Evolutionary conservation across 2,888 invertebrate genomes (phyloP), one percentile per base, ranked within the genome.

Genomic region (Drosophila diplacantha): DNA sequence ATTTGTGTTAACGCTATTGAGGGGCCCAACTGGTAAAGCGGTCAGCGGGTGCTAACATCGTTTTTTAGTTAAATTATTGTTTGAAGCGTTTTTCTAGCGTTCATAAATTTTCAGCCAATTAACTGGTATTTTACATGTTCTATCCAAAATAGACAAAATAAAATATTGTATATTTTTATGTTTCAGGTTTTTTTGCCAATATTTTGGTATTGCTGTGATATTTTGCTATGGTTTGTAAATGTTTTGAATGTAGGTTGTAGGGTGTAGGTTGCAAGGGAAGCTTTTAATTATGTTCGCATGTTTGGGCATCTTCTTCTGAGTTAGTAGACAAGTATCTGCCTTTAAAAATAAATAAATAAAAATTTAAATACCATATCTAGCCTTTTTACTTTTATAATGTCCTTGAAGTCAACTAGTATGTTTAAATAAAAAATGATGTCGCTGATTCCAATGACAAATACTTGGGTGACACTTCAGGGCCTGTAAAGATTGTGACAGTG

Each of bases 91-190:
- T 49, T n/a, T 12, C 32, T 52, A 49, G 43, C 31, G 37, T 39
- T 52, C 35, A 43, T 55, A 52, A 35, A 60, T 60, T 51, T 43
- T 8, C 20, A 34, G 26, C 41, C 52, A 56, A 61, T 66, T 61
- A 56, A 51, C 16, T 18, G 37, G 32, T 37, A 12, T n/a, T 47
- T 39, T 46, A 26, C 24, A 11, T 20, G 20, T 24, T 32, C 8
- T 11, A 16, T n/a, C 29, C 32, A 47, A 26, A 3, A 11, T 26
- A 12, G 8, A 29, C 5, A 18, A 14, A 12, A 7, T 9, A 26
- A 26, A 41, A 34, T 4, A 20, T 14, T 14, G 24, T 35, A 34
- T 4, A 20, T 14, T 14, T 31, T 35, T 29, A 16, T 11, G 11
- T 16, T 46, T 0, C 4, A 6, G 2, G 3, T 1, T n/a, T 24